Percentiles rank a stretch among this genome's conserved stretches.
Conservation (phyloP, 2,113 vertebrate genomes). For the Nettapus auritus region DNA sequence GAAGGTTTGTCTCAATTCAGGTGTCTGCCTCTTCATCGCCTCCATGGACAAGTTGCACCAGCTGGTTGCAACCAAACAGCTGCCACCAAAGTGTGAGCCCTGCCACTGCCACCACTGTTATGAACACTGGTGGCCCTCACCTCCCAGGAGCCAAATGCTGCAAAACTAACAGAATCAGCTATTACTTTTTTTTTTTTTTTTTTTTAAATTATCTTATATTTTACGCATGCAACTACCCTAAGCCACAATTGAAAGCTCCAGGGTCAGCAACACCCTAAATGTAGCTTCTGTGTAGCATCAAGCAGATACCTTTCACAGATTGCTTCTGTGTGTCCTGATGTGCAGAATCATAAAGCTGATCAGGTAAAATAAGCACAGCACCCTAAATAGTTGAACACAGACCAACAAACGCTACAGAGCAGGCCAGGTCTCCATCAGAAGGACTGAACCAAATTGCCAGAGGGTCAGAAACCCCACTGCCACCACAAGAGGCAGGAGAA, state of each 20-base stretch:
- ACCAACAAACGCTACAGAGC: neutral
- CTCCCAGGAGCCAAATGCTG: neutral
- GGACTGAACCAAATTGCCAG: neutral
- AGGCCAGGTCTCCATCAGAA: neutral
- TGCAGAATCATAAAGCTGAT: neutral
- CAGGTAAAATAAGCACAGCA: neutral
- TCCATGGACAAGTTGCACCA: neutral
- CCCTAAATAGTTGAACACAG: neutral
- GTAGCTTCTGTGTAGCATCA: neutral
- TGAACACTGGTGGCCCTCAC: neutral
- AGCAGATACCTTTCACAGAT: neutral
- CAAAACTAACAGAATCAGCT: neutral
- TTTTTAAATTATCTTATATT: neutral
- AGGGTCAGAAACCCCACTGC: neutral
- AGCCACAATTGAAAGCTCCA: neutral
- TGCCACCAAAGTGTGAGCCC: neutral
- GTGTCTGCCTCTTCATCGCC: neutral
- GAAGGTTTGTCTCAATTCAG: neutral
- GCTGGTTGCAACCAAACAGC: neutral
- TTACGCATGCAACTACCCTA: constrained; percentile 7
- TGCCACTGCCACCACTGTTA: neutral
- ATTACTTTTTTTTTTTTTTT: neutral
- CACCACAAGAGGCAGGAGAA: neutral
- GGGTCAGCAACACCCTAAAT: neutral
- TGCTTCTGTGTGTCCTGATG: neutral